These are phyloP conservation scores for Aethes cnicana DNA, from an alignment of 2,888 invertebrate genomes.

Conservation along the genomic window DNA sequence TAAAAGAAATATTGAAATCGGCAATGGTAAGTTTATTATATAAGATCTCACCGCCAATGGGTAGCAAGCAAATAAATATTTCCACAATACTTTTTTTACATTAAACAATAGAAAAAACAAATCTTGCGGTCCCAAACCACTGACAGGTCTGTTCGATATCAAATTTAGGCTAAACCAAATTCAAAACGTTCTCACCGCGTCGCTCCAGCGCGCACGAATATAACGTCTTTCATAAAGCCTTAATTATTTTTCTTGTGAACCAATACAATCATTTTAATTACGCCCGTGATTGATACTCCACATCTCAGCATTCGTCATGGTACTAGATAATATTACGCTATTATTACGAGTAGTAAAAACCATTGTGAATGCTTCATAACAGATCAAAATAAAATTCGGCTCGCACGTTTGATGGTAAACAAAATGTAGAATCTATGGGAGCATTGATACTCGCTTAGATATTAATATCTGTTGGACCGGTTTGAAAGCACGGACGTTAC, in stretches of 20 bases:
- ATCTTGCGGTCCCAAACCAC: slow-evolving; percentile 61
- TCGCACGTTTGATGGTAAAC: slow-evolving; percentile 32
- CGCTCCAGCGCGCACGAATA: slow-evolving; percentile 69
- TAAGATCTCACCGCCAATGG: too few relatives aligned
- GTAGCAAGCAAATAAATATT: too few relatives aligned
- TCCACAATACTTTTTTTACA: too few relatives aligned
- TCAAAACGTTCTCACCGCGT: slow-evolving; percentile 76
- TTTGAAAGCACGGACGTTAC: slow-evolving; percentile 18
- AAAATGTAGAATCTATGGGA: slow-evolving; percentile 13
- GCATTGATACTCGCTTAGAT: slow-evolving; percentile 8
- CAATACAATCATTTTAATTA: slow-evolving; percentile 65
- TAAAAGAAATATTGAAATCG: slow-evolving; percentile 6
- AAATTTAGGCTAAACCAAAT: slow-evolving; percentile 71
- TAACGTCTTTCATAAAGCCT: slow-evolving; percentile 63
- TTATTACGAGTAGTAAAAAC: slow-evolving; percentile 61
- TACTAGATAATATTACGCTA: slow-evolving; percentile 56
- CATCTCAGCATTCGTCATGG: slow-evolving; percentile 73
- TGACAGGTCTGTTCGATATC: slow-evolving; percentile 64
- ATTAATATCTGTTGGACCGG: slow-evolving; percentile 23
- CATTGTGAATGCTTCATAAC: slow-evolving; percentile 57
- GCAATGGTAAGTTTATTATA: slow-evolving; percentile 22
- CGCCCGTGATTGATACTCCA: slow-evolving; percentile 37
- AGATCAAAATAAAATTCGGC: slow-evolving; percentile 48
- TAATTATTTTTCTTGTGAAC: slow-evolving; percentile 77
- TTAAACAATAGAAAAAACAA: slow-evolving; percentile 31